Base-by-base conservation (phyloP, 2,113 vertebrate species). In the Urocynchramus pylzowi region DNA sequence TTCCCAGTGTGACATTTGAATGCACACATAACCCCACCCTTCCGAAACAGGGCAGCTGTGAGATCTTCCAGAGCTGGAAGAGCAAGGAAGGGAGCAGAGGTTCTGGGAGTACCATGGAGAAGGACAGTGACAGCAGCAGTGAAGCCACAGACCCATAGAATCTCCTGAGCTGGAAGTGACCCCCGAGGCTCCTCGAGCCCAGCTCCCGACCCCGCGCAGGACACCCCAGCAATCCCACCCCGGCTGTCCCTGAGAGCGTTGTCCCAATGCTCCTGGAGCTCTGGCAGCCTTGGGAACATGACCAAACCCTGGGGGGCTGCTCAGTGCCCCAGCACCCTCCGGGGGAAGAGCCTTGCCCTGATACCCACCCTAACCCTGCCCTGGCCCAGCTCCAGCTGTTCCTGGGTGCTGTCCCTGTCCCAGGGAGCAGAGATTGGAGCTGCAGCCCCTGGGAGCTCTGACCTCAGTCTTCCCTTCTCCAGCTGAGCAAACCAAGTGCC, bases 281-380 rank as follows among this genome's bases (percentile, higher is more conserved):
- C 22, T 50, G 86, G 50, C 42, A 81, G 52, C 59, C 52, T 6
- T 9, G 44, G 52, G 18, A 37, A 15, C 5, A 7, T 9, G 23
- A 1, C 33, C 44, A 30, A 9, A 11, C 44, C 27, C 68, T 31
- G 85, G 13, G 30, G 16, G 71, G 49, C 49, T 50, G 44, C 5
- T 2, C 68, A 74, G 52, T 74, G 65, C 52, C 68, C 53, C 61
- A 33, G 15, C 60, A 67, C 6, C 23, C 52, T 75, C 37, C 39
- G 37, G 26, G 30, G 23, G 33, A n/a, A 59, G 60, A 21, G 7
- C 1, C 53, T 47, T 89, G 30, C 2, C 16, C 33, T 67, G 31
- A 16, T 7, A 1, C 12, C 52, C 44, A 13, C 0, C n/a, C 28
- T 67, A 0, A 45, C 0, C 28, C 45, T 81, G 1, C 49, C 39